phyloP scores from a whole-genome alignment of 1,140 invertebrate genomes.

The Drosophila kepulauana region DNA sequence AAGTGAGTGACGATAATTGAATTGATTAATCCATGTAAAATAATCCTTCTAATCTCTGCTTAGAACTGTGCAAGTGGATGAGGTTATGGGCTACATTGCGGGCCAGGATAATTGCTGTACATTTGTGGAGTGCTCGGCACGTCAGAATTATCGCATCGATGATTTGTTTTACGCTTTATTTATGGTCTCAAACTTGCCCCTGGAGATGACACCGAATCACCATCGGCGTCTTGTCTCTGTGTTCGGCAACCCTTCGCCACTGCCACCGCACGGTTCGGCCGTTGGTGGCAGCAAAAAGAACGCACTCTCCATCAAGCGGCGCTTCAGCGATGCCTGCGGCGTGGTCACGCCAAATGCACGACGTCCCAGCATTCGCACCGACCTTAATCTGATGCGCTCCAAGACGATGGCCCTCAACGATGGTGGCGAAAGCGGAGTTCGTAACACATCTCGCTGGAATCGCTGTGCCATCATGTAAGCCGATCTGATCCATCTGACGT shows the following conservation, averaged over 20 bases:
- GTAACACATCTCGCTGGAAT: slow-evolving; percentile 76
- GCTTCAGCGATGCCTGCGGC: slow-evolving; percentile 93
- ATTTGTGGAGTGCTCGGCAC: slow-evolving; percentile 93
- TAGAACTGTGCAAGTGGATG: slow-evolving; percentile 90
- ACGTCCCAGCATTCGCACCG: slow-evolving; percentile 93
- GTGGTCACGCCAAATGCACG: slow-evolving; percentile 93
- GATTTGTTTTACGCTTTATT: slow-evolving; percentile 93
- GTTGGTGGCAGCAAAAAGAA: slow-evolving; percentile 90
- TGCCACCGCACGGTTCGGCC: slow-evolving; percentile 88
- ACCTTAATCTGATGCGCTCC: slow-evolving; percentile 93
- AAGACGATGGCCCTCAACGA: slow-evolving; percentile 90
- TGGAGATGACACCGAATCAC: slow-evolving; percentile 95
- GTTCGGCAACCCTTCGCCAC: slow-evolving; percentile 90
- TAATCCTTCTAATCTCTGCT: not conserved
- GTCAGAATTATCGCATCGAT: slow-evolving; percentile 91
- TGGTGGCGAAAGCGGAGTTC: slow-evolving; percentile 86
- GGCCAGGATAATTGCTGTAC: slow-evolving; percentile 90
- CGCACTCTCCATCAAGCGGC: slow-evolving; percentile 91
- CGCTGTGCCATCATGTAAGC: slow-evolving; percentile 74
- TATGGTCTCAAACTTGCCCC: slow-evolving; percentile 91
- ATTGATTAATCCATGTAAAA: not conserved
- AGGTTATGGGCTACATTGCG: slow-evolving; percentile 89
- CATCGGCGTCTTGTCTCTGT: slow-evolving; percentile 90
- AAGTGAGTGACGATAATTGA: slow-evolving; percentile 85
- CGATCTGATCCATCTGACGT: slow-evolving; percentile 6